These are phyloP conservation scores for Catamblyrhynchus diadema DNA, from an alignment of 2,797 vertebrate species.

Conservation along the genomic window DNA sequence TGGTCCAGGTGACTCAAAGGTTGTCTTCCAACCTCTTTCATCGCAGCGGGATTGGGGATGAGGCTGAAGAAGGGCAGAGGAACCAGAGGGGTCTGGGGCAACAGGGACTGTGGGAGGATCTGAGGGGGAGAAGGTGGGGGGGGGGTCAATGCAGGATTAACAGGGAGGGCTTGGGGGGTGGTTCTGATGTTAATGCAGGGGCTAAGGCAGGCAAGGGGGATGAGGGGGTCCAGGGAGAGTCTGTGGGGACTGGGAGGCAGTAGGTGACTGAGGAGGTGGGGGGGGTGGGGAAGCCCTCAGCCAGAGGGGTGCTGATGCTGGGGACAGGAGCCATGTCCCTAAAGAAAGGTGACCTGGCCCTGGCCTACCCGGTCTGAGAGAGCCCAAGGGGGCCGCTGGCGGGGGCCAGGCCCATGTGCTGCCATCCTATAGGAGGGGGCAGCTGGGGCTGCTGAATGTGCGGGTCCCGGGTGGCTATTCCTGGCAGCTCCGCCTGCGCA, in stretches of 20 bases:
- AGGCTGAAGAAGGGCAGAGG: not conserved
- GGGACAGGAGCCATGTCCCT: not conserved
- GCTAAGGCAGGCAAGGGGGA: not conserved
- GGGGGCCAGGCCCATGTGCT: not conserved
- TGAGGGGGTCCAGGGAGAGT: too few species aligned
- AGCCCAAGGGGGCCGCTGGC: not conserved
- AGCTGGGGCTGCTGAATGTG: slow-evolving; percentile 40
- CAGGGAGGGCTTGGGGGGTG: not conserved
- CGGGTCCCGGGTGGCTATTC: slow-evolving; percentile 62
- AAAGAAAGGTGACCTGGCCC: slow-evolving; percentile 37
- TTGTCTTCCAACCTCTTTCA: not conserved
- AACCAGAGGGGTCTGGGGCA: not conserved
- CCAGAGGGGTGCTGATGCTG: not conserved
- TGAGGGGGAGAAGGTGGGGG: not conserved
- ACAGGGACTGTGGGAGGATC: not conserved
- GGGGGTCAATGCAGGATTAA: not conserved
- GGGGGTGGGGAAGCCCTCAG: not conserved
- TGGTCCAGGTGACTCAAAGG: not conserved
- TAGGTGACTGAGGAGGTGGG: not conserved
- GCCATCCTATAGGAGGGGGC: slow-evolving; percentile 19
- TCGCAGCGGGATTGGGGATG: not conserved
- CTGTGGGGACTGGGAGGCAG: too few species aligned
- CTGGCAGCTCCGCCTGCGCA: slow-evolving; percentile 46
- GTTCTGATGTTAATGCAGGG: not conserved
- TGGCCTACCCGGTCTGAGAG: not conserved